Evolutionary conservation across 2,888 invertebrate species (phyloP), one percentile per base, ranked within the genome.

Genomic region (Lordiphosa andalusiaca): DNA sequence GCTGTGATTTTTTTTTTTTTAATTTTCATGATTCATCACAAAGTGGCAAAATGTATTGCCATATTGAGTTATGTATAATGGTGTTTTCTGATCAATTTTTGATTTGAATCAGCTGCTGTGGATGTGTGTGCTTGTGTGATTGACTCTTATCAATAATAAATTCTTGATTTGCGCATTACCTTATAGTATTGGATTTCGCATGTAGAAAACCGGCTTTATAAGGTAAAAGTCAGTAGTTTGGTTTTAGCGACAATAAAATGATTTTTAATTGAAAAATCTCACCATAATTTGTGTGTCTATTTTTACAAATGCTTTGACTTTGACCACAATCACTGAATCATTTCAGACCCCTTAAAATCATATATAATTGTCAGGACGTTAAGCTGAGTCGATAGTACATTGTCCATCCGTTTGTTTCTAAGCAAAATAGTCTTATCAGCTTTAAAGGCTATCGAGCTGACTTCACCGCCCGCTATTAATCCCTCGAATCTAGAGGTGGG

Each of bases 61-160:
- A 50, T 58, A 59, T 62, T 62, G 51, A 44, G 51, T 70, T 70
- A 53, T 69, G 60, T 50, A 33, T 39, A 41, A 41, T 51, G 6
- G 3, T 25, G 10, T 13, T 13, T 30, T 25, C 10, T 16, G 19
- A 10, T 44, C 35, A 23, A 12, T 10, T 33, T 49, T 59, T 47
- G 30, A 39, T 47, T 44, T 33, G 40, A 56, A 78, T 70, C 75
- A 78, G 75, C 78, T 78, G 75, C 38, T 48, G 55, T 71, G 53
- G 25, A 36, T 6, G 23, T 40, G 13, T 37, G 4, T 48, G 25
- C 23, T 10, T 12, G 33, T 35, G 16, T 33, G 19, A 12, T 30
- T 23, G 57, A 63, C 55, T 62, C 67, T 73, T 76, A 75, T 80
- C 76, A 71, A 73, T 55, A 71, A 73, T 55, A 73, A 54, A 52